These are phyloP conservation scores for Craterocephalus amniculus DNA, from an alignment of 2,797 vertebrate genomes.

Conservation along the genomic window DNA sequence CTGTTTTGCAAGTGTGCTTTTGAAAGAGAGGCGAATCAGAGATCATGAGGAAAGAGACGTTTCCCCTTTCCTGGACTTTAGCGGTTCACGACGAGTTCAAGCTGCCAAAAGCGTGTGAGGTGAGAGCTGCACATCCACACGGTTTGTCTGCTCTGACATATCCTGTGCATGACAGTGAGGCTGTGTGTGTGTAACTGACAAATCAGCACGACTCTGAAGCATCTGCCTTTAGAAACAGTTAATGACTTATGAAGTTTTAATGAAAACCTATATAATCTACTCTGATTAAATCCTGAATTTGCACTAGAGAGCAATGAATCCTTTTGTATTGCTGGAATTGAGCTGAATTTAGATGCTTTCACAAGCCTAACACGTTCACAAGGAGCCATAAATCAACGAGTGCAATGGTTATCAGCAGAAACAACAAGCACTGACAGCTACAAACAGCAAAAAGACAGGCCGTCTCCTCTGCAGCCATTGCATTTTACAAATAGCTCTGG, in stretches of 20 bases:
- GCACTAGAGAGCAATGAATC: constrained; percentile 36
- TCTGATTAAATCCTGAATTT: constrained; percentile 33
- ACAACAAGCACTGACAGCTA: constrained; percentile 29
- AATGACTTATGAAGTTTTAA: constrained; percentile 33
- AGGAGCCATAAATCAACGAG: constrained; percentile 40
- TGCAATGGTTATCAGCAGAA: constrained; percentile 46
- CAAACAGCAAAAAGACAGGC: constrained; percentile 32
- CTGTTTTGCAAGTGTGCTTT: constrained; percentile 64
- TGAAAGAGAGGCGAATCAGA: constrained; percentile 54
- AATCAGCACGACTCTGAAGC: constrained; percentile 10
- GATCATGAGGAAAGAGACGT: constrained; percentile 65
- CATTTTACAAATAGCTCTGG: constrained; percentile 35
- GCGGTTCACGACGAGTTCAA: constrained; percentile 72
- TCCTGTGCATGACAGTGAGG: constrained; percentile 41
- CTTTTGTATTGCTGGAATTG: constrained; percentile 11
- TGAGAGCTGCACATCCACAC: constrained; percentile 47
- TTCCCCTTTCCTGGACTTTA: constrained; percentile 64
- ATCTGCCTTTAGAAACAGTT: constrained; percentile 30
- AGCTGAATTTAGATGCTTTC: constrained; percentile 30
- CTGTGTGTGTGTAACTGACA: constrained; percentile 38
- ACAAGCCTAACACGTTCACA: constrained; percentile 29
- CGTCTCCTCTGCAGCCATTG: constrained; percentile 24
- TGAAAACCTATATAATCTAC: constrained; percentile 25
- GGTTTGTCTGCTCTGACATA: constrained; percentile 50
- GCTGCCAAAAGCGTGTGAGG: constrained; percentile 47